These are phyloP conservation scores for Axinella damicornis DNA, from an alignment of 37 sponge, comb jelly and placozoan genomes.

Conservation along the genomic window DNA sequence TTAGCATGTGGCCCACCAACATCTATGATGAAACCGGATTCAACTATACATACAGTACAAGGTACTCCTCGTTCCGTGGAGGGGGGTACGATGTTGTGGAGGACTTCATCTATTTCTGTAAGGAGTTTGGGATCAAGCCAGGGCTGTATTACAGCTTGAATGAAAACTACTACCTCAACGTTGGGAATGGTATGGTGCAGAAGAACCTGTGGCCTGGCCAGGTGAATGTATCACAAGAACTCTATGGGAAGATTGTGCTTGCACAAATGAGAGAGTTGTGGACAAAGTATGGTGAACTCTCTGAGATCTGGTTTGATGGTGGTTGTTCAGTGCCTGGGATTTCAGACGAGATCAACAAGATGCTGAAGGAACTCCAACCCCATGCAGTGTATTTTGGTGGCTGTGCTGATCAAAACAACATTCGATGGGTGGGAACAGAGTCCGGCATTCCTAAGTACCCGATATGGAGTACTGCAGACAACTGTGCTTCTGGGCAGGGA, in stretches of 20 bases:
- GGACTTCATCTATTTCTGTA: slow-evolving; percentile 41
- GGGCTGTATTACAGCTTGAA: slow-evolving; percentile 82
- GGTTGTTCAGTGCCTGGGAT: slow-evolving; percentile 65
- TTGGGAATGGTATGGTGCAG: not conserved
- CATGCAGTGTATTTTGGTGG: slow-evolving; percentile 61
- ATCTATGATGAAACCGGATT: slow-evolving; percentile 45
- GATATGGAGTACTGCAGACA: slow-evolving; percentile 52
- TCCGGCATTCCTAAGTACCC: slow-evolving; percentile 52
- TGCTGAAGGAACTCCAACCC: slow-evolving; percentile 40
- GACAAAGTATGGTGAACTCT: slow-evolving; percentile 63
- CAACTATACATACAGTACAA: slow-evolving; percentile 56
- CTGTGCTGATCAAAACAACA: slow-evolving; percentile 43
- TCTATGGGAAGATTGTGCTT: slow-evolving; percentile 56
- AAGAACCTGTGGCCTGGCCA: slow-evolving; percentile 60
- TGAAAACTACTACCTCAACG: slow-evolving; percentile 70
- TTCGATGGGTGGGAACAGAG: slow-evolving; percentile 71
- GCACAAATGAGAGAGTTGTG: slow-evolving; percentile 68
- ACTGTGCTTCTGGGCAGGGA: slow-evolving; percentile 36
- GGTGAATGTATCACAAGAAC: slow-evolving; percentile 58
- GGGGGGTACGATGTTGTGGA: slow-evolving; percentile 56
- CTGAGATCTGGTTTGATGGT: slow-evolving; percentile 76
- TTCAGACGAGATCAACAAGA: slow-evolving; percentile 4
- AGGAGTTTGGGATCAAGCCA: slow-evolving; percentile 39
- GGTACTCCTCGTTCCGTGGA: slow-evolving; percentile 8
- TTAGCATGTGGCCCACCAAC: slow-evolving; percentile 74